Base-by-base conservation (phyloP, 2,113 vertebrate genomes). In the Bettongia penicillata region DNA sequence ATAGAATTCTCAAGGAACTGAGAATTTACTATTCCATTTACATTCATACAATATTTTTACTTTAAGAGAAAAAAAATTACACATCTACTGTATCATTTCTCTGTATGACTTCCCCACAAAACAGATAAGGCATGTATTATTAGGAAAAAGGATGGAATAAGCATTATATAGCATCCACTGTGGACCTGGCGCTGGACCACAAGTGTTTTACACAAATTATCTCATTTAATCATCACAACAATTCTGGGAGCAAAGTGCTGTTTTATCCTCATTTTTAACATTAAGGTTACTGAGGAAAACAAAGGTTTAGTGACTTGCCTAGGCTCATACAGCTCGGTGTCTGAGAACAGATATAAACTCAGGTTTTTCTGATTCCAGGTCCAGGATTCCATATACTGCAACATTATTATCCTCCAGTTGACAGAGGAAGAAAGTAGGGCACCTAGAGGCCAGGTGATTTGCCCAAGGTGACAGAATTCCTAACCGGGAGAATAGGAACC, bases 11-110 rank as follows among this genome's bases (percentile, higher is more conserved):
- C 0, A 14, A 53, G 89, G 92, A 95, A 49, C 93, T 52, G 89
- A 2, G 12, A 92, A 94, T 31, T 55, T 84, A 55, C 47, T 37
- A 91, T 91, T 96, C 23, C n/a, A 94, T 93, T 50, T 93, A 10
- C 28, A 89, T 77, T 92, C 23, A 24, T 50, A 91, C 94, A 91
- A 11, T 5, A 55, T 55, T 55, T 55, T 55, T 9, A 55, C 25
- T 55, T 55, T 55, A 26, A 55, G 53, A 53, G 26, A 53, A 55
- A 55, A 55, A 55, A 55, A 26, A 8, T 55, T 26, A 26, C 53
- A 26, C 26, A 55, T 55, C 53, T 55, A 26, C 25, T 26, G 53
- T 55, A 25, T 55, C 25, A 55, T 55, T 55, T 26, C 25, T 55
- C 25, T 55, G 25, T 23, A 53, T 53, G 25, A 55, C 53, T 53